Conservation (phyloP, 30 jellyfish, hydroid and myxozoan genomes). For the Nemopilema nomurai region DNA sequence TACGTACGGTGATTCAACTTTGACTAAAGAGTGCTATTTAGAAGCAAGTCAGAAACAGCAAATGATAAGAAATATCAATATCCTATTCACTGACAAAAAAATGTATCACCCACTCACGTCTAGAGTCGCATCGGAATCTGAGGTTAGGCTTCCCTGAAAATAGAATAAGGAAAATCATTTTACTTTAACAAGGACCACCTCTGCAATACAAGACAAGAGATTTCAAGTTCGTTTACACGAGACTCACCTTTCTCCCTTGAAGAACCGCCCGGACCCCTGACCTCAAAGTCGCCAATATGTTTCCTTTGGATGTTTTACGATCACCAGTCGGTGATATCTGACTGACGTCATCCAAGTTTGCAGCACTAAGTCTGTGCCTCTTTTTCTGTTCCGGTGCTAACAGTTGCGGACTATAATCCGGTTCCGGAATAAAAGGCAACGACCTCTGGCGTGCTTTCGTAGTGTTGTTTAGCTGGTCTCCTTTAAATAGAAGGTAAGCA, state of each 20-base stretch:
- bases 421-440: neutral
- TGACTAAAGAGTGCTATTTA: too few relatives aligned
- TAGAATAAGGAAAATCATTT: neutral
- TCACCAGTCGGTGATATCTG: neutral
- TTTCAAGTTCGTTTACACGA: neutral
- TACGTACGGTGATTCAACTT: too few relatives aligned
- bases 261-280: slow-evolving; percentile 50
- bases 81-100: neutral
- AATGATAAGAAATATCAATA: too few relatives aligned
- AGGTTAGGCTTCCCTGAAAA: slow-evolving; percentile 18
- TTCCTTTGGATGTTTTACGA: slow-evolving; percentile 49
- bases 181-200: too few relatives aligned
- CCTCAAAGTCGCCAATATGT: slow-evolving; percentile 15
- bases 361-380: slow-evolving; percentile 33
- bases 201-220: neutral
- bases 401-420: neutral
- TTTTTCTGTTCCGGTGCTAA: neutral
- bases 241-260: slow-evolving; percentile 46
- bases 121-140: neutral
- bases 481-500: neutral
- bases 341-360: neutral
- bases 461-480: neutral
- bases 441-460: neutral
- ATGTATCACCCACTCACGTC: slow-evolving; percentile 5
- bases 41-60: too few relatives aligned